Evolutionary conservation across 2,888 invertebrate species (phyloP), one percentile per base, ranked within the genome.

Genomic region (Flabesymbios commensalis): DNA sequence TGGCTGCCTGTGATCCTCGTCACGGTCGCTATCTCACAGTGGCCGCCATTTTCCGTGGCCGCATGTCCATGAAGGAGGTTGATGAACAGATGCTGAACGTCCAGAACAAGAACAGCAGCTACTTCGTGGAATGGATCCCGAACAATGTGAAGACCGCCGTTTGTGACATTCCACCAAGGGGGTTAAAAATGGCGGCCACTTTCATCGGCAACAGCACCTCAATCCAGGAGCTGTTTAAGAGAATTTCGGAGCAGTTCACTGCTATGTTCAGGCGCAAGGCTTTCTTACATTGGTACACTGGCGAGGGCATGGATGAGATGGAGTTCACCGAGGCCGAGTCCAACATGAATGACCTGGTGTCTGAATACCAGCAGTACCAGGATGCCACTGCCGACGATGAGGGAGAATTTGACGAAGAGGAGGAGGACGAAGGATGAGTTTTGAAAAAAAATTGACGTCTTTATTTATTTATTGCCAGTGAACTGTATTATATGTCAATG

Each of bases 251-350:
- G 68, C 81, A 81, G 72, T 81, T 81, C 72, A 74, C 74, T 64
- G 92, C 92, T 75, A 94, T 96, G 95, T 96, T 94, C 88, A 88
- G 94, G 72, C 90, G 95, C 75, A 95, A 94, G 84, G 95, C 95
- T 81, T 95, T 95, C 89, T 88, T 95, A 84, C 95, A 96, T 87
- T 95, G 95, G 95, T 96, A 94, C 86, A 94, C 94, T 24, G 94
- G 94, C 59, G 94, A 96, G 84, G 95, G 95, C 65, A 95, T 95
- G 95, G 94, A 95, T 84, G 94, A 94, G 85, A 91, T 94, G 92
- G 95, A 96, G 85, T 95, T 95, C 85, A 93, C 92, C 58, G 95
- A 96, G 80, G 95, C 96, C 1, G 94, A 96, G 84, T 92, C 92
- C 77, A 95, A 95, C 87, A 93, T 96, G 87, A 94, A 85, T 90